A percentile compares a stretch with the other conserved stretches of the same genome.
phyloP scores from a whole-genome alignment of 2,797 vertebrate species.

The Varecia variegata region DNA sequence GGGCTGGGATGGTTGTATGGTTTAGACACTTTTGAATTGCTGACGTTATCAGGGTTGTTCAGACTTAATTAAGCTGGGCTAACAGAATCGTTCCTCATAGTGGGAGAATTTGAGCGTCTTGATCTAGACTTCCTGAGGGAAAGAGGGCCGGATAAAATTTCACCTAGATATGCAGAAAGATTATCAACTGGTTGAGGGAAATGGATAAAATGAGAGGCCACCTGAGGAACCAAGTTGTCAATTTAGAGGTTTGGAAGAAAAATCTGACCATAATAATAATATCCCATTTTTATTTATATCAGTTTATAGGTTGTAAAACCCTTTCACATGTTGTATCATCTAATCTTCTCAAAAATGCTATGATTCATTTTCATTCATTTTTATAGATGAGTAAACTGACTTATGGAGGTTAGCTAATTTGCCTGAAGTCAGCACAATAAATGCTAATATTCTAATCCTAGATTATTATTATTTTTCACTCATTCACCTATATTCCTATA shows the following conservation, averaged over 20 bases:
- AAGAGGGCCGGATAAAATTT: neutral
- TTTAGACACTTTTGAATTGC: neutral
- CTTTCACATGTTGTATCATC: neutral
- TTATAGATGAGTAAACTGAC: slow-evolving; percentile 3
- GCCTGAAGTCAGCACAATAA: neutral
- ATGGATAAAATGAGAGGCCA: neutral
- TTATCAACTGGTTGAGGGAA: neutral
- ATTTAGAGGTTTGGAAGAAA: neutral
- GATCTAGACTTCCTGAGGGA: neutral
- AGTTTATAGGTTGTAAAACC: neutral
- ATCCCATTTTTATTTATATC: neutral
- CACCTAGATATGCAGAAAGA: neutral
- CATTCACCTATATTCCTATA: neutral
- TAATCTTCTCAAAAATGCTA: slow-evolving; percentile 2
- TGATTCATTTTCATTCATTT: slow-evolving; percentile 39
- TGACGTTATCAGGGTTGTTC: neutral
- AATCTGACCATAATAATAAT: neutral
- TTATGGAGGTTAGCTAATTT: neutral
- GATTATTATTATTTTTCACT: neutral
- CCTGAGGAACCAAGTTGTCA: neutral
- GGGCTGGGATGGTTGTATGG: neutral
- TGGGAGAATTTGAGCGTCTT: neutral
- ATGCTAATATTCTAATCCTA: neutral
- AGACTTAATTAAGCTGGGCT: neutral
- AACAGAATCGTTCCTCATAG: neutral